Conservation (phyloP, 2,797 vertebrate species). For the Phoebastria nigripes region DNA sequence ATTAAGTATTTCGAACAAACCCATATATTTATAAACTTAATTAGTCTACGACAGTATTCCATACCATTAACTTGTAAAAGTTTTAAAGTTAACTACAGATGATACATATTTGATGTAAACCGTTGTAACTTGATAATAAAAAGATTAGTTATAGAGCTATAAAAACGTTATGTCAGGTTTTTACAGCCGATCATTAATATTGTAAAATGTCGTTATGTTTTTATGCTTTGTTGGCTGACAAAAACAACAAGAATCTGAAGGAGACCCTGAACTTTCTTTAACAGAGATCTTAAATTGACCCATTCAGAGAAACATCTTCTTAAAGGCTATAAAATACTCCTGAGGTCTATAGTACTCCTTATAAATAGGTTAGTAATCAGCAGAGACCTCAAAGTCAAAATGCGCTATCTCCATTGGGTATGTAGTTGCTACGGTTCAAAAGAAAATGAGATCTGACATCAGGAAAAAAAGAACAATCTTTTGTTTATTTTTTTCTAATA, state of each 20-base stretch:
- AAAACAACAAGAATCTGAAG: constrained; percentile 54
- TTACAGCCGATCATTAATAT: constrained; percentile 69
- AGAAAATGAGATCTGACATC: background rate
- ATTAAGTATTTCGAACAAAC: constrained; percentile 47
- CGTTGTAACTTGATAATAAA: constrained; percentile 59
- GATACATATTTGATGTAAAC: constrained; percentile 58
- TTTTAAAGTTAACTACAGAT: constrained; percentile 64
- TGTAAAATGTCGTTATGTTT: constrained; percentile 50
- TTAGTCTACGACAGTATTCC: constrained; percentile 36
- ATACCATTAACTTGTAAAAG: constrained; percentile 8
- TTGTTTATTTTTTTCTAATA: background rate
- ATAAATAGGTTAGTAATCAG: background rate
- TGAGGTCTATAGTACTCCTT: background rate
- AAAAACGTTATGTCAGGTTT: constrained; percentile 66
- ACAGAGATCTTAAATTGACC: background rate
- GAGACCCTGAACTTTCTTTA: constrained; percentile 43
- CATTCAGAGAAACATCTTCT: background rate
- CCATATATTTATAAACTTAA: constrained; percentile 52
- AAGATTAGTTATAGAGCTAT: constrained; percentile 65
- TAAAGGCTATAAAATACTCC: background rate
- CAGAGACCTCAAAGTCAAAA: constrained; percentile 10
- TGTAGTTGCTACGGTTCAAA: background rate
- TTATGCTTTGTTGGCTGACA: constrained; percentile 38
- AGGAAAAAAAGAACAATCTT: background rate
- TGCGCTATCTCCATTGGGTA: background rate